Base-by-base conservation (phyloP, 1,140 invertebrate species). In the Zaprionus gabonicus region DNA sequence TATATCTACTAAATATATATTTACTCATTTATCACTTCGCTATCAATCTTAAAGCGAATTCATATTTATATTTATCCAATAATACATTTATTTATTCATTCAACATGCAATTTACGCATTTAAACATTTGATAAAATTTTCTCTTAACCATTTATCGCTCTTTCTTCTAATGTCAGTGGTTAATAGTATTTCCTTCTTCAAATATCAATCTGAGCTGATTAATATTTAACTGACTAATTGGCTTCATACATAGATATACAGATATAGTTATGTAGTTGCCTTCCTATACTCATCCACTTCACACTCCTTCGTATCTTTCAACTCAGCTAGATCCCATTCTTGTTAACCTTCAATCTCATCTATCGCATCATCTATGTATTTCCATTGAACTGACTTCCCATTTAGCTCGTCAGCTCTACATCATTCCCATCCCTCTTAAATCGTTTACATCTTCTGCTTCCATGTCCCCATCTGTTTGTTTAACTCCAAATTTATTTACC, bases 401-500 rank as follows among this genome's bases (percentile, higher is more conserved):
- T n/a, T n/a, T n/a, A n/a, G 15, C 0, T 34, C 3, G 31, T 10
- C 31, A 34, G 31, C 31, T 34, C 9, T 34, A 34, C 31, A 34
- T 34, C n/a, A n/a, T 6, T 17, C 41, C 7, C n/a, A 17, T 17
- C 41, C 17, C 9, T 7, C 7, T 1, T 3, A 34, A 10, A 9
- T 34, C 31, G 9, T 9, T n/a, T 6, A 7, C n/a, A n/a, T 46
- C 36, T 15, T 5, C 13, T 15, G n/a, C n/a, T 44, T 2, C 41
- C 15, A 5, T 41, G 15, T n/a, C 31, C 41, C n/a, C 38, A 41
- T 41, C 38, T 17, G n/a, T 46, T 46, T 46, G 41, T 10, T 46
- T 46, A 46, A 46, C n/a, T 17, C 15, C 6, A 46, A 46, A 46
- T 46, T 46, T 46, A 46, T 46, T 46, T 46, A 46, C 41, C 41